phyloP scores from a whole-genome alignment of 2,797 vertebrate species.

The Eutrigla gurnardus region DNA sequence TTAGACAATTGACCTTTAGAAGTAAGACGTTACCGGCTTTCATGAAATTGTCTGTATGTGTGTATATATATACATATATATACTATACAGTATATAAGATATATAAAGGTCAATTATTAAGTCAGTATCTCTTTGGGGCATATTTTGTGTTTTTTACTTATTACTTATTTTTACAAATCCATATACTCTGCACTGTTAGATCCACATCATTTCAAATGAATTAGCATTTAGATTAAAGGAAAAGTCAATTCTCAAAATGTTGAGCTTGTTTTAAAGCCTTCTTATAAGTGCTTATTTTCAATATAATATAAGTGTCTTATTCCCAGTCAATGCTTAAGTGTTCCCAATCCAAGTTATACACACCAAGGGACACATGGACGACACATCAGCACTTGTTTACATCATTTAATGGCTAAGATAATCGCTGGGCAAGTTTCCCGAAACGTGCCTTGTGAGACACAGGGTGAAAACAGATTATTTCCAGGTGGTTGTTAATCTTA shows the following conservation, averaged over 20 bases:
- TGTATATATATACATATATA: neutral
- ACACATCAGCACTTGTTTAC: conserved; percentile 37
- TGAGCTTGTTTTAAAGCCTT: neutral
- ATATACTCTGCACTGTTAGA: neutral
- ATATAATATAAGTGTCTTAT: no score
- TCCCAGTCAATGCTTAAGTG: conserved; percentile 7
- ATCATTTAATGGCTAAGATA: conserved; percentile 51
- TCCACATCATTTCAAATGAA: neutral
- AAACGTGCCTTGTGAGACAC: conserved; percentile 24
- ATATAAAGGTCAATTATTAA: neutral
- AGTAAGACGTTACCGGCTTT: rapidly evolving
- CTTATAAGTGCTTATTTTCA: neutral
- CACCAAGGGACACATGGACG: conserved; percentile 13
- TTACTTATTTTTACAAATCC: no score
- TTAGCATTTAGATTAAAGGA: neutral
- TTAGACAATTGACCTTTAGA: neutral
- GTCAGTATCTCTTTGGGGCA: neutral
- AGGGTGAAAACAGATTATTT: conserved; percentile 59
- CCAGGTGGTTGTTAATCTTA: conserved; percentile 71
- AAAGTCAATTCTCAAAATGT: neutral
- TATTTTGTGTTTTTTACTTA: no score
- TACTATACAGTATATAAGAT: no score
- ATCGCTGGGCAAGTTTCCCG: conserved; percentile 57
- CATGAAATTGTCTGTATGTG: neutral
- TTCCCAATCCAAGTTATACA: neutral